Percentiles rank a stretch among this genome's conserved stretches.
Evolutionary conservation across 2,113 vertebrate species (phyloP).

Genomic region (Vidua macroura): DNA sequence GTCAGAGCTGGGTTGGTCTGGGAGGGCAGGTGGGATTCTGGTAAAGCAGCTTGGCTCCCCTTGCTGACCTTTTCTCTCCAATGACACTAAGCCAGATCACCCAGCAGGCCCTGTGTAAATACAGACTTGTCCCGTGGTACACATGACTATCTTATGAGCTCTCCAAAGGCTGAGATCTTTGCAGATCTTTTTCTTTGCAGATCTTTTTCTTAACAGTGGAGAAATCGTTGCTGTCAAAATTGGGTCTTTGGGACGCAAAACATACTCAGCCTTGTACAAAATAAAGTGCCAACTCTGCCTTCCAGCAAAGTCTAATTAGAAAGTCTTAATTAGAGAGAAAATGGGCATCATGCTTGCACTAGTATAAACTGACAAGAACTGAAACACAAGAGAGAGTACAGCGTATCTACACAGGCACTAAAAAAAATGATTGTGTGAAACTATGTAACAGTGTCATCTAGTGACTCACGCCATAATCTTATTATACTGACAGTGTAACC

Average conservation of each 20-base stretch:
- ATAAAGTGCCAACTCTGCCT: neutral
- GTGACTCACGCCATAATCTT: neutral
- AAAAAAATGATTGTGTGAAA: neutral
- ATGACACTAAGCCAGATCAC: neutral
- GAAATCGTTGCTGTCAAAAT: neutral
- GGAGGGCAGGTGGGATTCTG: neutral
- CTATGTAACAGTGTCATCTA: slow-evolving; percentile 8
- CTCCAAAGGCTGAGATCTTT: neutral
- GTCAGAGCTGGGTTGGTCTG: rapidly evolving
- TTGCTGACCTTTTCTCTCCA: neutral
- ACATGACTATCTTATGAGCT: neutral
- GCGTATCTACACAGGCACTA: rapidly evolving
- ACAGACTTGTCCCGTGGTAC: rapidly evolving
- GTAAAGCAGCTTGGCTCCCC: neutral
- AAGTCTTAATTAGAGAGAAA: neutral
- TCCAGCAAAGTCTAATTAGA: neutral
- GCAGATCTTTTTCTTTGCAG: neutral
- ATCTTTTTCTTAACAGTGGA: neutral
- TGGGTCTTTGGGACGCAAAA: neutral
- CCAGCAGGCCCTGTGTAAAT: neutral
- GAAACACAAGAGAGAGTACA: neutral
- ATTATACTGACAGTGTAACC: neutral
- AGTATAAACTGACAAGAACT: neutral
- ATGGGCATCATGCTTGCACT: neutral
- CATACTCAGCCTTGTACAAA: neutral